These are phyloP conservation scores for Anolis sagrei DNA, from an alignment of 2,113 vertebrate species.

Conservation along the genomic window DNA sequence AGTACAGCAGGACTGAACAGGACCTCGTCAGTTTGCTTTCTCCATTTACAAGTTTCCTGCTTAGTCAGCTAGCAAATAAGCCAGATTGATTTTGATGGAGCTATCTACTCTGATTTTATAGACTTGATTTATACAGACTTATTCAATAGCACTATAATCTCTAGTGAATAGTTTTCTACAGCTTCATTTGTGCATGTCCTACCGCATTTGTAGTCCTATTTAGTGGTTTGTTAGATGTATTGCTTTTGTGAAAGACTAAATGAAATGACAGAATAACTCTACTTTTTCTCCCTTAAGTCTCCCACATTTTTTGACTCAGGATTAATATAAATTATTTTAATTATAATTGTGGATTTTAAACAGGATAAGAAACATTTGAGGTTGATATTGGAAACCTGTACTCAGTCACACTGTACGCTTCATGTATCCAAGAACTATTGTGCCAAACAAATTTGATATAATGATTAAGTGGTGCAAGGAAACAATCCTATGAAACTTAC, in stretches of 20 bases:
- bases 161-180: constrained; percentile 19
- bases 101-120: constrained; percentile 1
- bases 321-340: constrained; percentile 49
- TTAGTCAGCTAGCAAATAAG: constrained; percentile 33
- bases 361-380: constrained; percentile 41
- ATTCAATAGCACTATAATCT: constrained; percentile 40
- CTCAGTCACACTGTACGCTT: background rate
- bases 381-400: background rate
- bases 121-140: constrained; percentile 25
- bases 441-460: constrained; percentile 12
- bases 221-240: constrained; percentile 42
- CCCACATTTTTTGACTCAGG: constrained; percentile 41
- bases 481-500: background rate
- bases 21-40: constrained; percentile 41
- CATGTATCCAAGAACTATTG: background rate
- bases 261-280: constrained; percentile 51
- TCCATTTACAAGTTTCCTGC: constrained; percentile 22
- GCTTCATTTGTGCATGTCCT: constrained; percentile 48
- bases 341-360: constrained; percentile 45
- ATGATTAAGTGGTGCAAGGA: background rate
- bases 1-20: background rate
- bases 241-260: constrained; percentile 50
- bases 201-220: constrained; percentile 44
- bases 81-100: constrained; percentile 39
- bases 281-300: constrained; percentile 38